Evolutionary conservation across 2,888 invertebrate genomes (phyloP).

Genomic region (Melieria crassipennis): DNA sequence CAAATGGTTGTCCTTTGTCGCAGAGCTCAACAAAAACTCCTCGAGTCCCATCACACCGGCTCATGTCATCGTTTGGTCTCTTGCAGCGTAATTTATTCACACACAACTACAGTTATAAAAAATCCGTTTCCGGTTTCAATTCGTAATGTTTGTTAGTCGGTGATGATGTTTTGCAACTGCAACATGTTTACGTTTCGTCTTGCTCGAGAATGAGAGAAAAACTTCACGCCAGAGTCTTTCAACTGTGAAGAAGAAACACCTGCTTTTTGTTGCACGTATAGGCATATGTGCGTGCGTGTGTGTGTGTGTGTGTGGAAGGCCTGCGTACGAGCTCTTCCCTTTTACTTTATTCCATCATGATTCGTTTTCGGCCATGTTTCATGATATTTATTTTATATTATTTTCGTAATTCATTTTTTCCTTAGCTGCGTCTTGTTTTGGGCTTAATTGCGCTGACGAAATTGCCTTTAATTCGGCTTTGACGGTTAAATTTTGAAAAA

Average conservation of each 20-base stretch:
- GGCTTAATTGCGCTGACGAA: slow-evolving; percentile 23
- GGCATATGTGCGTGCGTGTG: background rate
- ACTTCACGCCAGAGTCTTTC: slow-evolving; percentile 18
- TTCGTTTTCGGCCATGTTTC: slow-evolving; percentile 6
- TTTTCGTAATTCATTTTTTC: slow-evolving; percentile 1
- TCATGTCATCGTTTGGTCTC: background rate
- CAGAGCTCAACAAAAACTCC: too few species aligned
- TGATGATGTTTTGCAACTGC: slow-evolving; percentile 9
- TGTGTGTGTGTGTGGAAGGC: too few species aligned
- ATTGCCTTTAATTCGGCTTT: slow-evolving; percentile 26
- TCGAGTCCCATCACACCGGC: too few species aligned
- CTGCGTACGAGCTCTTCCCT: background rate
- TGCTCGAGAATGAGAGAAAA: background rate
- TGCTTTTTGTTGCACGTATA: background rate
- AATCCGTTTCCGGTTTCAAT: slow-evolving; percentile 22
- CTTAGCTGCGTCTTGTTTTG: background rate
- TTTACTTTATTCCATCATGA: background rate
- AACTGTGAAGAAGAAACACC: slow-evolving; percentile 25
- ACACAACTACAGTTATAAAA: slow-evolving; percentile 18
- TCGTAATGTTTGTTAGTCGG: background rate
- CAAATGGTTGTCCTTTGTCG: too few species aligned
- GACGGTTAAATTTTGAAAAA: slow-evolving; percentile 9
- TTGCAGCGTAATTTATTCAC: slow-evolving; percentile 6
- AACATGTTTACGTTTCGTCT: slow-evolving; percentile 5
- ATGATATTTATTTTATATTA: background rate